Evolutionary conservation across 2,888 invertebrate species (phyloP), one percentile per base, ranked within the genome.

Genomic region (Balanococcus diminutus): DNA sequence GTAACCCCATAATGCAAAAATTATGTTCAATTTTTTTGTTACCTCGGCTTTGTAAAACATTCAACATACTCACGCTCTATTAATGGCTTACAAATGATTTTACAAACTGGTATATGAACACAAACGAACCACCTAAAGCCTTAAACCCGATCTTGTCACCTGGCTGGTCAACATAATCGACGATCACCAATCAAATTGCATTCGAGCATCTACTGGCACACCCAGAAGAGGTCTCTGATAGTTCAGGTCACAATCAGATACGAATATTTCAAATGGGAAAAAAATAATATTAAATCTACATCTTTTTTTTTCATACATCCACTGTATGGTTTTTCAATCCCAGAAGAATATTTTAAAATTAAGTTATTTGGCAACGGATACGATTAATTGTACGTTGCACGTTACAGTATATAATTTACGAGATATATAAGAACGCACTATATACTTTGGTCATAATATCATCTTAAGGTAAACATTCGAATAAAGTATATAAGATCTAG

Each of bases 331-430:
- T 32, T 28, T 32, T 16, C 75, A 9, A 32, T 79, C 36, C 75
- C 36, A 36, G n/a, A 39, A 56, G 2, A 42, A 46, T 46, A n/a
- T 46, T 46, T 56, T 9, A 84, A 46, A 84, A 84, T 84, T 42
- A 84, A 84, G 67, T 84, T 72, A 84, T 84, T 84, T 84, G 84
- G 84, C 84, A 84, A 67, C 72, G 72, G 46, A 36, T 42, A 75
- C 72, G 46, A 84, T 84, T 51, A 46, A 51, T 51, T 36, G 25
- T 22, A 22, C 8, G 67, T 67, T 67, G 4, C 3, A 6, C 19
- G n/a, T 19, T 51, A 4, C 2, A 3, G 61, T 61, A 25, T 61
- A 67, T 67, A 67, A 67, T 67, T 67, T 67, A 67, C 67, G 67
- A 67, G 67, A 67, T 31, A 14, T 67, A n/a, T n/a, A n/a, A n/a